Percentiles rank a stretch among this genome's conserved stretches.
phyloP scores from a whole-genome alignment of 2,113 vertebrate species.

The Chionodraco myersi region DNA sequence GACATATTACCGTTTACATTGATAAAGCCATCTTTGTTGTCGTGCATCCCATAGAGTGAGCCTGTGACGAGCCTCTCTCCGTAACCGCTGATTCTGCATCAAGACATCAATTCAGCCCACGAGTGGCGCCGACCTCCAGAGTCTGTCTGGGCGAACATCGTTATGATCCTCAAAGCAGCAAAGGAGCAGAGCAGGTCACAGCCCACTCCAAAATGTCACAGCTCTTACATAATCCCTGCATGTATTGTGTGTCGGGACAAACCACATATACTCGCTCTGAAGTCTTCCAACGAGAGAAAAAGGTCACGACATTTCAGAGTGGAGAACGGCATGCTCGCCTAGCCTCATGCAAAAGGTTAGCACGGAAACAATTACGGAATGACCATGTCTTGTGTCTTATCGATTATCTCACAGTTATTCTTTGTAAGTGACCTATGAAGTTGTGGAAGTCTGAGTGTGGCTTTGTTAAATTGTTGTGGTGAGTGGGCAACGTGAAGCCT shows the following conservation, averaged over 20 bases:
- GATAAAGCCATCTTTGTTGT: constrained; percentile 51
- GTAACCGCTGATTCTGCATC: constrained; percentile 37
- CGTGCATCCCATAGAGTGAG: constrained; percentile 6
- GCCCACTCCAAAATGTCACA: constrained; percentile 73
- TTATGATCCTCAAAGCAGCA: constrained; percentile 59
- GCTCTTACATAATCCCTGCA: constrained; percentile 64
- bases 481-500: constrained; percentile 7
- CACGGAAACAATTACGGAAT: constrained; percentile 7
- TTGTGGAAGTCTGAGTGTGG: neutral
- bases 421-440: constrained; percentile 23
- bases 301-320: constrained; percentile 65
- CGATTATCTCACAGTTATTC: constrained; percentile 23
- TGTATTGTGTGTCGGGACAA: constrained; percentile 44
- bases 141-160: constrained; percentile 44
- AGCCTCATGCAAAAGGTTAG: constrained; percentile 54
- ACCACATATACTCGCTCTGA: constrained; percentile 25
- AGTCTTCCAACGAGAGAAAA: constrained; percentile 45
- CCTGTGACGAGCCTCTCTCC: constrained; percentile 25
- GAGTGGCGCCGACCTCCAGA: constrained; percentile 43
- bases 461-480: constrained; percentile 32
- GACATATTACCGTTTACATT: neutral
- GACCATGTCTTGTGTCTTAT: neutral
- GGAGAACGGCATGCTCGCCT: constrained; percentile 38
- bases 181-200: constrained; percentile 59
- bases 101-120: constrained; percentile 57